Evolutionary conservation across 2,888 invertebrate species (phyloP), one percentile per base, ranked within the genome.

Genomic region (Eristalis arbustorum): DNA sequence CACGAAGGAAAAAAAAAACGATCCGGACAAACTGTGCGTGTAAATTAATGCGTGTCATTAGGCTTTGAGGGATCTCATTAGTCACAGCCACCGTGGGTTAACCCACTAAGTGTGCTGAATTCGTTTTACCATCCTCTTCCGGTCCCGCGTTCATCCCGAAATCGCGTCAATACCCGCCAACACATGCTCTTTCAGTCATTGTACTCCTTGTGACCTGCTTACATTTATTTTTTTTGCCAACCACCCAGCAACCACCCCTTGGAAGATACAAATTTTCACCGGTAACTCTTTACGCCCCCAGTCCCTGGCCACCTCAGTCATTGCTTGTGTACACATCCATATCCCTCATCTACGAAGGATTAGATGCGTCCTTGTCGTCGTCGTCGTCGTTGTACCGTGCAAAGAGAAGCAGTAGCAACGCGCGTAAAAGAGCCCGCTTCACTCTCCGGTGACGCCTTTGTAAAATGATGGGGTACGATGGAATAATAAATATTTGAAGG

Each of bases 401-500:
- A 57, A 34, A 8, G 28, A 42, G n/a, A 49, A 49, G 8, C 18
- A 8, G 49, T 49, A 49, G 62, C n/a, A 66, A 49, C 34, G 61
- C 61, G 81, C 64, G 74, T 68, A 82, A 76, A 73, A 67, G 42
- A 67, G 31, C 40, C 63, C 49, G 49, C n/a, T 40, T 49, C 64
- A 56, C 31, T 62, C 63, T 57, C 28, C 13, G 61, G 23, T 25
- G 61, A 61, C 63, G 56, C 66, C 49, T 87, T 61, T 72, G 76
- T 72, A 87, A 83, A 83, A 78, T 87, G 83, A 87, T 82, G 79
- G 49, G 74, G 64, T 72, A 78, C 75, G 34, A 83, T 83, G 72
- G 87, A 87, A 87, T 75, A 83, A 87, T 87, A 87, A 87, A 87
- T 87, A 87, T 87, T 87, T 87, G 87, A 87, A 83, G 79, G 78